A percentile compares a stretch with the other conserved stretches of the same genome.
Conservation (phyloP, 2,888 invertebrate species). For the Gymnosoma rotundatum region DNA sequence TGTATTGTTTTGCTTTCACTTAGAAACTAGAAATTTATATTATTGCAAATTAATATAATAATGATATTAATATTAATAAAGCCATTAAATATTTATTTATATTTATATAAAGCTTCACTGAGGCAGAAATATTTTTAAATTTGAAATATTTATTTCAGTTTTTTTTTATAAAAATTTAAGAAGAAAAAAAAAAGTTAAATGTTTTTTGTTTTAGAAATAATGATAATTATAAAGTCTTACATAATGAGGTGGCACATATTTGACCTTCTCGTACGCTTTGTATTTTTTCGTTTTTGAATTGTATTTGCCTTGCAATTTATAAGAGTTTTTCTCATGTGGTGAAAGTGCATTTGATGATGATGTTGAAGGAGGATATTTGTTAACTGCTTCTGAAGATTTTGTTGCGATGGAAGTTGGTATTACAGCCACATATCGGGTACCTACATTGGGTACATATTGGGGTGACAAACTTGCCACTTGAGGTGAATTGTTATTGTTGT, state of each 20-base stretch:
- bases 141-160: conserved; percentile 1
- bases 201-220: conserved; percentile 58
- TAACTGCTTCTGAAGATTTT: conserved; percentile 39
- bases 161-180: conserved; percentile 11
- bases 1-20: conserved; percentile 26
- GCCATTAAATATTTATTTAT: conserved; percentile 35
- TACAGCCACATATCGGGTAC: conserved; percentile 80
- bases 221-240: conserved; percentile 77
- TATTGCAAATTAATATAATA: background rate
- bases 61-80: conserved; percentile 53
- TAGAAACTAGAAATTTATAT: conserved; percentile 38
- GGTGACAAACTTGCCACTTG: conserved; percentile 77
- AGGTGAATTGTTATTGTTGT: conserved; percentile 52
- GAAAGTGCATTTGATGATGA: conserved; percentile 64
- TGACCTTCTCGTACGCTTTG: conserved; percentile 81
- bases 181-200: conserved; percentile 9
- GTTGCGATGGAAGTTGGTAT: conserved; percentile 71
- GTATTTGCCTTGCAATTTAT: conserved; percentile 81
- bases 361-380: conserved; percentile 65
- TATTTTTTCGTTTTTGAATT: conserved; percentile 81
- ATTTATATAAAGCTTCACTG: conserved; percentile 59
- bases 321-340: conserved; percentile 70
- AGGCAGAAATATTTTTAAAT: conserved; percentile 57
- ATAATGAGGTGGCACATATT: conserved; percentile 79
- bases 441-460: conserved; percentile 80